A percentile compares a stretch with the other conserved stretches of the same genome.
phyloP scores from a whole-genome alignment of 2,888 invertebrate species.

The Hirtodrosophila trivittata region DNA sequence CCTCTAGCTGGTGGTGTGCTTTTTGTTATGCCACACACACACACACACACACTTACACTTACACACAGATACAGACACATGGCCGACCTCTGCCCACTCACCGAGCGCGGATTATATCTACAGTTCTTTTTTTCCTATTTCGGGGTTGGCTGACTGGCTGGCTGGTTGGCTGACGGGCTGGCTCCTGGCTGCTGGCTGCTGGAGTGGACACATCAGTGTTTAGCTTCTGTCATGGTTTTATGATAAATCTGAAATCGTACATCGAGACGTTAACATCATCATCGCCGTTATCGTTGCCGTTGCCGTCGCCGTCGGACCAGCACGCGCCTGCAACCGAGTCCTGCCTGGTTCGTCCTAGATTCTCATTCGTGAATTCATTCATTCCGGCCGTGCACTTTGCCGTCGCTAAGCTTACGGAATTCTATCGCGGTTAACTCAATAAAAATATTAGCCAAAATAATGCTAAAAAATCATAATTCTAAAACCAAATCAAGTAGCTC shows the following conservation, averaged over 20 bases:
- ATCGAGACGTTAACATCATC: constrained; percentile 82
- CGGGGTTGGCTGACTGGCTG: constrained; percentile 72
- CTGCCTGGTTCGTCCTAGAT: constrained; percentile 31
- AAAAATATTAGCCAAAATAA: constrained; percentile 7
- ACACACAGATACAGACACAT: constrained; percentile 8
- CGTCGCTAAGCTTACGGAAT: constrained; percentile 32
- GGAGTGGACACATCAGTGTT: constrained; percentile 75
- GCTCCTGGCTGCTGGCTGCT: constrained; percentile 37
- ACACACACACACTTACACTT: constrained; percentile 21
- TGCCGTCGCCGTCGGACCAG: constrained; percentile 38
- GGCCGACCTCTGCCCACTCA: constrained; percentile 71
- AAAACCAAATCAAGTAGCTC: background rate
- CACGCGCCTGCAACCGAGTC: constrained; percentile 18
- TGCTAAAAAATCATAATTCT: constrained; percentile 9
- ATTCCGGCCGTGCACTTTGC: constrained; percentile 34
- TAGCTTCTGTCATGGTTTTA: constrained; percentile 81
- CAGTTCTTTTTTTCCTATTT: constrained; percentile 63
- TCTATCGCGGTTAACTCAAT: too few relatives aligned
- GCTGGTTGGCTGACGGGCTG: constrained; percentile 55
- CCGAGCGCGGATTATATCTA: constrained; percentile 74
- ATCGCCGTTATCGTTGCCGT: constrained; percentile 59
- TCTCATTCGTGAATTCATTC: constrained; percentile 10
- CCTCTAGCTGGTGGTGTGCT: constrained; percentile 67
- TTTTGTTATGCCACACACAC: constrained; percentile 66
- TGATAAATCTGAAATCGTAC: constrained; percentile 83